Evolutionary conservation across 2,797 vertebrate genomes (phyloP), one percentile per base, ranked within the genome.

Genomic region (Linurgus olivaceus): DNA sequence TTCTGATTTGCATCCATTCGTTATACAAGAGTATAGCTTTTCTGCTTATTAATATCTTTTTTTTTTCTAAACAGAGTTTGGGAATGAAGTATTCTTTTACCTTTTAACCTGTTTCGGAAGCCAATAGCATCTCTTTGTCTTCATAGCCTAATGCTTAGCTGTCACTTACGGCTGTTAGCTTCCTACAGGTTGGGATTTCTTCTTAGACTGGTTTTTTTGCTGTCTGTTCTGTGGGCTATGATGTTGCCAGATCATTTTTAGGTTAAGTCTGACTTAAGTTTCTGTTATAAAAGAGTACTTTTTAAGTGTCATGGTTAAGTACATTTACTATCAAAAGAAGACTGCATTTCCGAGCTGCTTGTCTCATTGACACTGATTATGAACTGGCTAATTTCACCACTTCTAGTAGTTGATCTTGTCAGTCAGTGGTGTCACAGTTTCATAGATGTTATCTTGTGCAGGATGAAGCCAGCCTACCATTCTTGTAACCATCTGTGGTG

Each of bases 191-290:
- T 82, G 81, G 44, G 78, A 71, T 86, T 94, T 89, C 81, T 89
- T 87, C 72, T 94, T 50, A 42, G 37, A n/a, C 63, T 73, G 51
- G 23, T 89, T 82, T 93, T 93, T 44, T 82, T 29, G 24, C 55
- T 92, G 74, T 91, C 59, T 85, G 33, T 92, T 91, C 78, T 67
- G 66, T 88, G 86, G 80, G 25, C 74, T 92, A 11, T 72, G 75
- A 62, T 66, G 71, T 87, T 93, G 74, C 66, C 71, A 85, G 86
- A 65, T 63, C 47, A 55, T 85, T 92, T 94, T 75, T 82, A 93
- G 67, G 40, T 87, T 57, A 65, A 70, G 73, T 72, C 62, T 61
- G 66, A 84, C 70, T 89, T 75, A 50, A 86, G 26, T 57, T 87
- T 86, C 38, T 93, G 76, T 86, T 92, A 50, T 26, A 23, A 42